Base-by-base conservation (phyloP, 2,888 invertebrate genomes). In the Epiperipatus broadwayi region DNA sequence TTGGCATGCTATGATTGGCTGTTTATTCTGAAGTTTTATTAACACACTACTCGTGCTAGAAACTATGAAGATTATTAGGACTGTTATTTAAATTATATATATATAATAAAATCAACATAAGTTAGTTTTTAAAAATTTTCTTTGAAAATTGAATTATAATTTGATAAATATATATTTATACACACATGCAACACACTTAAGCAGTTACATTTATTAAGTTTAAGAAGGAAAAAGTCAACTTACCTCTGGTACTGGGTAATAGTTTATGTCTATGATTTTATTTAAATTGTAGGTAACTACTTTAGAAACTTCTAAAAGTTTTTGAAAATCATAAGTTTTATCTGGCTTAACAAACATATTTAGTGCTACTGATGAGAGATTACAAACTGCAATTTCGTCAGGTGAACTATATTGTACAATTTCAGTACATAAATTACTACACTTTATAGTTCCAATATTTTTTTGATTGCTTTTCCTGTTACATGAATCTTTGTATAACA, bases 401-500 rank as follows among this genome's bases (percentile, higher is more conserved):
- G 73, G 62, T 10, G 83, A 71, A 2, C 83, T 84, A 59, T 89
- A 97, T 58, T 97, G 83, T 1, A 97, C 73, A 48, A 97, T 84
- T 69, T 99, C 97, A 1, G 97, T 95, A 57, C 95, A 97, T 25
- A 97, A 66, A 59, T 97, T 97, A 51, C 89, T 87, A 59, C 91
- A 85, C 61, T 89, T 91, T 48, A 97, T 97, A 1, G 95, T 95
- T 10, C 97, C 97, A 41, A 97, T 64, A 63, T 97, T 93, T 59
- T 95, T 78, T 53, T 99, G 97, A 59, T 97, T 97, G 42, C 85
- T 85, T 63, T 97, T 97, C 1, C 78, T 65, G 56, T 97, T 97
- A 55, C 95, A 93, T 3, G 87, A 72, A 63, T 97, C 97, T 63
- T 87, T 87, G 55, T 84, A 87, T 1, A 85, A 61, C 85, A 97